Conservation (phyloP, 2,113 vertebrate genomes). For the Crotalus tigris region DNA sequence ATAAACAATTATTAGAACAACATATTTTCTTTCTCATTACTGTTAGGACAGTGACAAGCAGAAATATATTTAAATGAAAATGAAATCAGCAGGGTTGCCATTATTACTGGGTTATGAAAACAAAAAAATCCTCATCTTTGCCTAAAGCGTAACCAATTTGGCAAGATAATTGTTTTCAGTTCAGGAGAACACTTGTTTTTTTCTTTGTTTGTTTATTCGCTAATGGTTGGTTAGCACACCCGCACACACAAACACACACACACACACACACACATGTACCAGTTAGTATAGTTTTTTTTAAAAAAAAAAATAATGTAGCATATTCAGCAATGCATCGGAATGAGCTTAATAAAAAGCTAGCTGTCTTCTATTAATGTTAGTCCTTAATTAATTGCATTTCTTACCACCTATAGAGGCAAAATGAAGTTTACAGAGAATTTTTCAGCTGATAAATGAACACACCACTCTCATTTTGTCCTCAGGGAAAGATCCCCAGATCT, state of each 20-base stretch:
- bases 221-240: conserved; percentile 3
- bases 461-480: conserved; percentile 48
- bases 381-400: conserved; percentile 62
- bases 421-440: conserved; percentile 37
- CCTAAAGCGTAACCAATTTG: conserved; percentile 52
- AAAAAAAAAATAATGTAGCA: conserved; percentile 30
- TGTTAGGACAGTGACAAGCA: conserved; percentile 22
- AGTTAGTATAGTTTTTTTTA: conserved; percentile 20
- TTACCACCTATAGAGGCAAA: conserved; percentile 42
- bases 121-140: conserved; percentile 21
- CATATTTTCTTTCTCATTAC: conserved; percentile 8
- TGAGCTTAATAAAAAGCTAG: conserved; percentile 35
- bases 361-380: conserved; percentile 46
- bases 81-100: conserved; percentile 27
- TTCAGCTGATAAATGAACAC: conserved; percentile 51
- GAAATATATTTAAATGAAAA: conserved; percentile 49
- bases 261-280: background rate
- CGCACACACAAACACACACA: background rate
- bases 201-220: conserved; percentile 51
- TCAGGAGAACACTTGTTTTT: conserved; percentile 53
- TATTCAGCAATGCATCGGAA: conserved; percentile 23
- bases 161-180: conserved; percentile 53
- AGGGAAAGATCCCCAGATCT: conserved; percentile 42
- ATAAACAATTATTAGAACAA: conserved; percentile 27
- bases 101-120: conserved; percentile 27